phyloP scores from a whole-genome alignment of 92 coral and sea anemone species.

The Porites cylindrica region DNA sequence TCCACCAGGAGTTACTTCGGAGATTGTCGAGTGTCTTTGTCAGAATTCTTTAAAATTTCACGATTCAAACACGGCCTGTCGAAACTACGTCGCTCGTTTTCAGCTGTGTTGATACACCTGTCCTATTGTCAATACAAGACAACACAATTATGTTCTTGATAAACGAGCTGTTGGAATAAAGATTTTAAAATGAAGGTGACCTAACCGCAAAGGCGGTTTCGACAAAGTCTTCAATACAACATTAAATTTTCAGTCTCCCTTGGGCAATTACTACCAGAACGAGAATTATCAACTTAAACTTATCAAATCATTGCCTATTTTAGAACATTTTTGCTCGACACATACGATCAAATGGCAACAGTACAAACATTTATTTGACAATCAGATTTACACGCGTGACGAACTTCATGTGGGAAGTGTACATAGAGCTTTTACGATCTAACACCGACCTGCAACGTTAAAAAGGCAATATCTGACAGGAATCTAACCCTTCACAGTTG shows the following conservation, averaged over 20 bases:
- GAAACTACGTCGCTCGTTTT: not conserved
- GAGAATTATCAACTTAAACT: not conserved
- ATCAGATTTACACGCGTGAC: too few relatives aligned
- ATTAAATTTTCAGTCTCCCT: not conserved
- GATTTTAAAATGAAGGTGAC: constrained; percentile 1
- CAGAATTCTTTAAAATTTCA: not conserved
- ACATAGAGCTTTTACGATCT: too few relatives aligned
- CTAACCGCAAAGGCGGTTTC: not conserved
- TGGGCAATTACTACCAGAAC: not conserved
- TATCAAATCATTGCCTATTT: too few relatives aligned
- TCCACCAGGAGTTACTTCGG: not conserved
- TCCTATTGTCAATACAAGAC: not conserved
- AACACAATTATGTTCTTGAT: not conserved
- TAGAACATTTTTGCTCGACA: too few relatives aligned
- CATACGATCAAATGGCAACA: too few relatives aligned
- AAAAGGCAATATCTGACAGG: too few relatives aligned
- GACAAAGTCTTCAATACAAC: not conserved
- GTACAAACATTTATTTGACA: too few relatives aligned
- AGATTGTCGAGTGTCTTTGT: not conserved
- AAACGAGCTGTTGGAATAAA: constrained; percentile 15
- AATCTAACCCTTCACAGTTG: too few relatives aligned
- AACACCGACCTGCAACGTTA: too few relatives aligned
- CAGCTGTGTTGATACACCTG: constrained; percentile 48
- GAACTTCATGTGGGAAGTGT: too few relatives aligned
- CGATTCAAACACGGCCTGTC: not conserved